Base-by-base conservation (phyloP, 2,113 vertebrate species). In the Martes martes region DNA sequence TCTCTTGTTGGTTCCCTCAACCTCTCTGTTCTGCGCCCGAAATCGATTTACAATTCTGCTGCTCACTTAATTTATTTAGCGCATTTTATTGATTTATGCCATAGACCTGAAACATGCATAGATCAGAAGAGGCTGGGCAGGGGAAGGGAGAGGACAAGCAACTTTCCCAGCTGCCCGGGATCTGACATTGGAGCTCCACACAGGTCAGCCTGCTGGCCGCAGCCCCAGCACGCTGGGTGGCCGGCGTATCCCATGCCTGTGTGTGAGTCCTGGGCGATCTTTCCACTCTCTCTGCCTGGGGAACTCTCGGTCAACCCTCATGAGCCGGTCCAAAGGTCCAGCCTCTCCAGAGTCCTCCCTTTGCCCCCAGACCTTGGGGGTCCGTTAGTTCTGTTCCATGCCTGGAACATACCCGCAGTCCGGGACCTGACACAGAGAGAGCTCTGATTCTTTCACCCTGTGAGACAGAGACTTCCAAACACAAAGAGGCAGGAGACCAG, bases 21-120 rank as follows among this genome's bases (percentile, higher is more conserved):
- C 94, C 57, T 89, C 96, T 95, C 96, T 92, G 79, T 96, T 93
- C 74, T 80, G 86, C 0, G 13, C 69, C 95, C 63, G 79, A 94
- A 92, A 94, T 97, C 69, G 91, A 96, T 96, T 92, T 74, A 95
- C 92, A 95, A 52, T 97, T 87, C 89, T 74, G 71, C 91, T 95
- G 96, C 92, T 97, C 96, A 94, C 96, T 97, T 97, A 96, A 95
- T 96, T 95, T 97, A 94, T 92, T 96, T 97, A 97, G 94, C 84
- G 94, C 33, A n/a, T 94, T 94, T 92, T 92, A 97, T 96, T 95
- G 97, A 97, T 97, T 97, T 87, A 95, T 92, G 92, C 78, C 92
- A 76, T 67, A 78, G 93, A 97, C 67, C 63, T 36, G 76, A 95
- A 74, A 59, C 10, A 1, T 88, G 87, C 71, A 65, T 89, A 92